Evolutionary conservation across 2,888 invertebrate species (phyloP).

Genomic region (Lepidochitona cinerea): DNA sequence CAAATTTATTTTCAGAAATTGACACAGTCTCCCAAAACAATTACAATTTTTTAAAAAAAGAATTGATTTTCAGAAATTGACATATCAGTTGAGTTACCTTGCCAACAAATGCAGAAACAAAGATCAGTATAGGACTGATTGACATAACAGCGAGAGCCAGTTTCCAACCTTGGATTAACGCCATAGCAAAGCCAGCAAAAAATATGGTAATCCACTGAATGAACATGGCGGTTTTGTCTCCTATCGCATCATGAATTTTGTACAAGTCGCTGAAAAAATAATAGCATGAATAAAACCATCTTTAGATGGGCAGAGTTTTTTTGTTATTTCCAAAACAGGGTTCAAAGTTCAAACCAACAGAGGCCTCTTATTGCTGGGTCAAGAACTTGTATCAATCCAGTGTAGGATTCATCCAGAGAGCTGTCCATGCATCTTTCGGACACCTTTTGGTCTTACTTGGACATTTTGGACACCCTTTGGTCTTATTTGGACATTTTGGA

Average conservation of each 20-base stretch:
- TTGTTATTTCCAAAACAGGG: too few species aligned
- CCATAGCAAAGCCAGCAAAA: conserved; percentile 71
- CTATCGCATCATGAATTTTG: conserved; percentile 73
- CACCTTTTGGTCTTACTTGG: too few species aligned
- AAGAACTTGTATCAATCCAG: too few species aligned
- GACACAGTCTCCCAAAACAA: neutral
- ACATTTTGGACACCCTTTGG: too few species aligned
- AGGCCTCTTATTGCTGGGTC: too few species aligned
- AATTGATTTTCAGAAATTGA: neutral
- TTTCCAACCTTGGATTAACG: conserved; percentile 73
- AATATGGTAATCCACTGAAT: conserved; percentile 71
- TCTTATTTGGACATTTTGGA: too few species aligned
- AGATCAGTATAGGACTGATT: conserved; percentile 70
- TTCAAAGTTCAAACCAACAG: too few species aligned
- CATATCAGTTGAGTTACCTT: conserved; percentile 26
- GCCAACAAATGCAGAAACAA: conserved; percentile 27
- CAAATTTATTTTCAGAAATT: neutral
- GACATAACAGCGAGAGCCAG: conserved; percentile 73
- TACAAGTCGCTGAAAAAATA: conserved; percentile 74
- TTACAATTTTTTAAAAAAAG: neutral
- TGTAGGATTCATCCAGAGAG: too few species aligned
- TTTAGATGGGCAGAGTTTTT: too few species aligned
- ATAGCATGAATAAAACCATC: too few species aligned
- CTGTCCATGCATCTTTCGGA: too few species aligned
- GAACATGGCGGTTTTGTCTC: conserved; percentile 73